Evolutionary conservation across 2,797 vertebrate genomes (phyloP).

Genomic region (Myiotriccus ornatus): DNA sequence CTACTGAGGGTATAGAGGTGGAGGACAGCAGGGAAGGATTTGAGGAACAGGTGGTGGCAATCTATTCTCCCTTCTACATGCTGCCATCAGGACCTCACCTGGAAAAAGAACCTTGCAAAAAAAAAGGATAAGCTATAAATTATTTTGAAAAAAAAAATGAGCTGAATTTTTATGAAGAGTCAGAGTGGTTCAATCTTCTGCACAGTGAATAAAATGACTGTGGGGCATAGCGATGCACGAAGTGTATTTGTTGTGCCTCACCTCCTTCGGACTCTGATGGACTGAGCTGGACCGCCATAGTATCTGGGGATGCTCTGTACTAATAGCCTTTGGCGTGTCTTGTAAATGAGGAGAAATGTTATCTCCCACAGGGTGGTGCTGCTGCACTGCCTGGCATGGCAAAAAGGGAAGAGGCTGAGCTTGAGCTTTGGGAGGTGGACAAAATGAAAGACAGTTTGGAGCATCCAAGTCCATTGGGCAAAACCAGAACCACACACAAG

Average conservation of each 20-base stretch:
- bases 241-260: neutral
- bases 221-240: accelerated
- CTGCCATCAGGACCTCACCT: neutral
- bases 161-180: neutral
- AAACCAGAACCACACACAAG: neutral
- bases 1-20: neutral
- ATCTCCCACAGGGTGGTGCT: constrained; percentile 40
- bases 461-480: neutral
- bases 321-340: neutral
- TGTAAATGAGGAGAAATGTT: neutral
- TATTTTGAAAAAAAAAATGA: neutral
- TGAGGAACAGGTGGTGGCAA: neutral
- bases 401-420: neutral
- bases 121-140: neutral
- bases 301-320: neutral
- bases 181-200: neutral
- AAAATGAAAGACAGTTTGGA: neutral
- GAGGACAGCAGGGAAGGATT: neutral
- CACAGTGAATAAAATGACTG: neutral
- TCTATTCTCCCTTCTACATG: neutral
- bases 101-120: neutral
- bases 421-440: accelerated
- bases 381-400: neutral
- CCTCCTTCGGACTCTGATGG: neutral
- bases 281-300: accelerated